Percentiles rank a stretch among this genome's conserved stretches.
These are phyloP conservation scores for Atopsyche davidsoni DNA, from an alignment of 1,140 invertebrate genomes.

Conservation along the genomic window DNA sequence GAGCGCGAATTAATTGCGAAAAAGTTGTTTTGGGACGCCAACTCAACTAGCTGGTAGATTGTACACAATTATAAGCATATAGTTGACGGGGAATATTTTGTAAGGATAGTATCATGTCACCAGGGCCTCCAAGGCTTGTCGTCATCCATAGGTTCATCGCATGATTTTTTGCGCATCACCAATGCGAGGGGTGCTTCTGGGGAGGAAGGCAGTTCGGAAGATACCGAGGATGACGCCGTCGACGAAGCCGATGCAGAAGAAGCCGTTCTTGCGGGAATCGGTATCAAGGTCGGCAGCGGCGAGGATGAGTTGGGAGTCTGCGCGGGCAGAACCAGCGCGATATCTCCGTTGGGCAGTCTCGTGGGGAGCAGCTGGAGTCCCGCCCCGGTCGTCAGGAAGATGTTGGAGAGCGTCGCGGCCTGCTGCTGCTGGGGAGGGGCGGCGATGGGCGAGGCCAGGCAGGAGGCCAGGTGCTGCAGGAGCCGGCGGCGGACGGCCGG, in stretches of 20 bases:
- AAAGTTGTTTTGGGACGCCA: neutral
- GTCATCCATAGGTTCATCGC: slow-evolving; percentile 44
- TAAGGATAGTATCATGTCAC: slow-evolving; percentile 48
- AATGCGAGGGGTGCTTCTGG: slow-evolving; percentile 61
- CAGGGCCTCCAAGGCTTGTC: slow-evolving; percentile 64
- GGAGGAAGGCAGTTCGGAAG: slow-evolving; percentile 43
- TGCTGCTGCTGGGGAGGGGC: slow-evolving; percentile 57
- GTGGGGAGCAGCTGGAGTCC: slow-evolving; percentile 75
- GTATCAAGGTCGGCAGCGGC: slow-evolving; percentile 60
- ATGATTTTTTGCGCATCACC: slow-evolving; percentile 58
- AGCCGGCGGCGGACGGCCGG: slow-evolving; percentile 63
- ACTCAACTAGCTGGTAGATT: neutral
- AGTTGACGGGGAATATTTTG: too few species aligned
- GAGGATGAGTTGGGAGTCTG: slow-evolving; percentile 44
- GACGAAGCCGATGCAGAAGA: slow-evolving; percentile 56
- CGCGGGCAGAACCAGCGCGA: slow-evolving; percentile 68
- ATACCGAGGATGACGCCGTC: slow-evolving; percentile 38
- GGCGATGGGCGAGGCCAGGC: slow-evolving; percentile 47
- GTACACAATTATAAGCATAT: neutral
- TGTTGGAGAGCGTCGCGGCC: slow-evolving; percentile 42
- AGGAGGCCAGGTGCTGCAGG: slow-evolving; percentile 65
- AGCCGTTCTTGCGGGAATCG: slow-evolving; percentile 63
- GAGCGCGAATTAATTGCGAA: slow-evolving; percentile 1
- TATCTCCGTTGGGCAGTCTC: slow-evolving; percentile 69
- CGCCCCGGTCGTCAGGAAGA: slow-evolving; percentile 45